Base-by-base conservation (phyloP, 2,797 vertebrate species). In the Loriculus beryllinus region DNA sequence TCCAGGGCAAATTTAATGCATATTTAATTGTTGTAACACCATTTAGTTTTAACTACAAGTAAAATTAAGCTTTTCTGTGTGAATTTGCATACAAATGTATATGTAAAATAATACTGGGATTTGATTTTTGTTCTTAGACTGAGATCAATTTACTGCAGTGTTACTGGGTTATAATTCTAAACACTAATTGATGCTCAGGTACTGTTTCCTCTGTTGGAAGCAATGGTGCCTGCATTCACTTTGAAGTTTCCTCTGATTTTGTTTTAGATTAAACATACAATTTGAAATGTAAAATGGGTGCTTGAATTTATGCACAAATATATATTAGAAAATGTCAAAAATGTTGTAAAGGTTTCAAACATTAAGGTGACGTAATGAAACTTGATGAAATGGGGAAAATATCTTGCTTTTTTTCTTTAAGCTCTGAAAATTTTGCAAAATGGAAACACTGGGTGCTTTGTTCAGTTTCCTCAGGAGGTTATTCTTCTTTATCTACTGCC, bases 251-350 rank as follows among this genome's bases (percentile, higher is more conserved):
- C 42, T 69, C 71, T n/a, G 39, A 90, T 92, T 96, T 93, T 79
- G 3, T 90, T 96, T 71, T 63, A 79, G 52, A 39, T 79, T 71
- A 67, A 94, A 95, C 31, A n/a, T 89, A 78, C 74, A 93, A 93
- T 96, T 88, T 96, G 64, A 96, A 94, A 95, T 91, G 72, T 45
- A 69, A 96, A 94, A 86, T 67, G 69, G 9, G 37, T 96, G 82
- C 83, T 94, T 93, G 79, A 93, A 94, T 97, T 94, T 70, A 69
- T 91, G 57, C 81, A 89, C 40, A 92, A 91, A 93, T 83, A 76
- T 42, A 39, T 69, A 87, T 81, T 59, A 85, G 35, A 76, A 63
- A 90, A 62, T 75, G 42, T 81, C 28, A 93, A 86, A 97, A 94
- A 80, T 18, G 31, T 35, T 93, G 75, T 42, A 93, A 92, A 92